Percentiles rank a stretch among this genome's conserved stretches.
phyloP scores from a whole-genome alignment of 2,113 vertebrate species.

The Muscicapa adusta region DNA sequence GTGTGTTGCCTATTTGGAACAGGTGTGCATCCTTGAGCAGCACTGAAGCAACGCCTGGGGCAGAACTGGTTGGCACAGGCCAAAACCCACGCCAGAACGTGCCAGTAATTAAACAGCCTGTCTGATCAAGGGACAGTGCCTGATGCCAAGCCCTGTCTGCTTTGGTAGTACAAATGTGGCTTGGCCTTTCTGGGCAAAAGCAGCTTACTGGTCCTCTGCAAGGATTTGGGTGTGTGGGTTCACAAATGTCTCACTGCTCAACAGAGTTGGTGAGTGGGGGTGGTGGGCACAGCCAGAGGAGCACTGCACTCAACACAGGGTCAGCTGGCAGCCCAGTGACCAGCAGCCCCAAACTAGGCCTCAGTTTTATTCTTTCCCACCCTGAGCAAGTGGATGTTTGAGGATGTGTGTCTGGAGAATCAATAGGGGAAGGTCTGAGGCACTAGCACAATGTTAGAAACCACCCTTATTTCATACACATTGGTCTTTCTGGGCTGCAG shows the following conservation, averaged over 20 bases:
- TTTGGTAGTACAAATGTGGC: not conserved
- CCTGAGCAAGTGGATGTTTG: not conserved
- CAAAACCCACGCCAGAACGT: not conserved
- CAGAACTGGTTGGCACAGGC: not conserved
- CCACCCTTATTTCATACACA: not conserved
- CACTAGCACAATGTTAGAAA: not conserved
- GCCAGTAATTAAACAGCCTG: not conserved
- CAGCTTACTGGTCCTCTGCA: not conserved
- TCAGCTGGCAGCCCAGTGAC: not conserved
- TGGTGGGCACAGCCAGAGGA: not conserved
- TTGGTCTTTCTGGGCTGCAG: not conserved
- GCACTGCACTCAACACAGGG: not conserved
- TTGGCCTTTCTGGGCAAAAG: not conserved
- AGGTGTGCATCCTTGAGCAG: not conserved
- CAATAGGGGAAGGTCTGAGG: not conserved
- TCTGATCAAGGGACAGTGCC: not conserved
- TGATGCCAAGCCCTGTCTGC: not conserved
- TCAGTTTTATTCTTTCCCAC: not conserved
- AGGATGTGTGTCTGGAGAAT: not conserved
- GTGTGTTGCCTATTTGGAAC: not conserved
- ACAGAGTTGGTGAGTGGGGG: not conserved
- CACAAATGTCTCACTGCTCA: not conserved
- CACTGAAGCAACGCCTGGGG: not conserved
- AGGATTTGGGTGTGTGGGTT: not conserved
- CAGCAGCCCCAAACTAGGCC: not conserved